Base-by-base conservation (phyloP, 2,113 vertebrate species). In the Desmodus rotundus region DNA sequence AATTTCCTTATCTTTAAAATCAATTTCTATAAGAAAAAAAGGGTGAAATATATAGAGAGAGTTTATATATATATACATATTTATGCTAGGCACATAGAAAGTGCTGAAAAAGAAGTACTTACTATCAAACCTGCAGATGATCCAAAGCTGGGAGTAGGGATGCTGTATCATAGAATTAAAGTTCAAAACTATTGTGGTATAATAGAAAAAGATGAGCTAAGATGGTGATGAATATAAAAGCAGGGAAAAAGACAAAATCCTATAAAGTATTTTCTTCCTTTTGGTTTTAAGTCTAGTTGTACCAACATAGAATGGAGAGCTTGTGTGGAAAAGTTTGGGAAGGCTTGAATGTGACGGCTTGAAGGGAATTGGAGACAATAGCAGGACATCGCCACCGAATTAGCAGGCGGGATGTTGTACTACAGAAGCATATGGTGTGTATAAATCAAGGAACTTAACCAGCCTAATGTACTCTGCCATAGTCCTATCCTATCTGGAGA, bases 1-100 rank as follows among this genome's bases (percentile, higher is more conserved):
- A 54, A 50, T 31, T 94, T 96, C 88, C 95, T 96, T 90, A 96
- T 89, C 89, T 92, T 43, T 89, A 84, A 89, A 97, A 95, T 96
- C 50, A 96, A 47, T 63, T 87, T 47, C 12, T 82, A 8, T 33
- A 45, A 36, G 11, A 41, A 85, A 87, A 63, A 56, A 13, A 36
- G 33, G 65, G 33, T 31, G 16, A 19, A 17, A 67, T 7, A 67
- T 56, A 12, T 70, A 54, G 5, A 50, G 47, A 47, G 47, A 50
- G 52, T 5, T 0, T 52, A 52, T 52, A 52, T 17, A 20, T 31
- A 17, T 24, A 5, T 2, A 26, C 22, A 3, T 26, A 24, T 70
- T 9, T 68, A 20, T 26, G 10, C 76, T 31, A 61, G 9, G 10
- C 43, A 65, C 43, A 65, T 0, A 56, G 22, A 73, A 88, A 63